Conservation (phyloP, 64 coral and sea anemone genomes). For the Trachythela sp. region DNA sequence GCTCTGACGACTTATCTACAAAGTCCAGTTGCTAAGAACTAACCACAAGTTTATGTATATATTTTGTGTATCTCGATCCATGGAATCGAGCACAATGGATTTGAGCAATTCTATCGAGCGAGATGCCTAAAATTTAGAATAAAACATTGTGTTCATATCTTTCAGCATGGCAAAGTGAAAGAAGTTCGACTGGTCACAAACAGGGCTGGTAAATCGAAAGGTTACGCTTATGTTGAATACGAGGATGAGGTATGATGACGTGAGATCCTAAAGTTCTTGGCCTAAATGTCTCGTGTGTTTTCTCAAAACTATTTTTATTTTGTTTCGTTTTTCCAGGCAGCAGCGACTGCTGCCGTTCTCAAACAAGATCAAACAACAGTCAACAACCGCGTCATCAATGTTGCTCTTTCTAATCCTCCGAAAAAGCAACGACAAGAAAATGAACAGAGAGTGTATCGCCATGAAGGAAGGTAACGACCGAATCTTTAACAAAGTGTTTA, state of each 20-base stretch:
- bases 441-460: neutral
- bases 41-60: too few relatives aligned
- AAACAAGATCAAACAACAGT: slow-evolving; percentile 57
- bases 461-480: slow-evolving; percentile 41
- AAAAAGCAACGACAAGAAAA: slow-evolving; percentile 45
- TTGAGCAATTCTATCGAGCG: too few relatives aligned
- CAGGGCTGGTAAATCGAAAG: slow-evolving; percentile 81
- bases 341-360: slow-evolving; percentile 60
- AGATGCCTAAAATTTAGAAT: too few relatives aligned
- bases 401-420: slow-evolving; percentile 90
- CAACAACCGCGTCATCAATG: slow-evolving; percentile 67
- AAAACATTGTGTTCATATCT: neutral
- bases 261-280: too few relatives aligned
- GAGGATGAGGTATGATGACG: slow-evolving; percentile 70
- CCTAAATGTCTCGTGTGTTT: too few relatives aligned
- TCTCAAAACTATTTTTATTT: too few relatives aligned
- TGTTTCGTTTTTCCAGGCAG: slow-evolving; percentile 33
- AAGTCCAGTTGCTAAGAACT: too few relatives aligned
- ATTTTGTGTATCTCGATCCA: too few relatives aligned
- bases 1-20: too few relatives aligned
- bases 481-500: neutral
- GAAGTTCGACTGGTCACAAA: slow-evolving; percentile 83
- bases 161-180: slow-evolving; percentile 75
- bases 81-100: too few relatives aligned
- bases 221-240: slow-evolving; percentile 89